Evolutionary conservation across 2,113 vertebrate genomes (phyloP), one percentile per base, ranked within the genome.

Genomic region (Crotalus helleri): DNA sequence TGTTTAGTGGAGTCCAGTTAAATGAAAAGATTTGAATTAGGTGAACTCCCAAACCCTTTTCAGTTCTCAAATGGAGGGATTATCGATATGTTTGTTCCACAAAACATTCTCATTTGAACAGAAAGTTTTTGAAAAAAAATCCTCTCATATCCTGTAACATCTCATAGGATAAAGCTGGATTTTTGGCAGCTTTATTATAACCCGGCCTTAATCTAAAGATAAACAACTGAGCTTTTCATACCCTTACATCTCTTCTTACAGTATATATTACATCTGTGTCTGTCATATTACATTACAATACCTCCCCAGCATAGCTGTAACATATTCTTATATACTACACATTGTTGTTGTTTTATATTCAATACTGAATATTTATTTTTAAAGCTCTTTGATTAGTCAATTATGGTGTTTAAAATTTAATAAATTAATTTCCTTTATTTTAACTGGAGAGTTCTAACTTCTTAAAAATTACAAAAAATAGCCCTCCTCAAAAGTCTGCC

Each of bases 11-110:
- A 53, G 39, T 13, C 51, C 74, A 3, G 61, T 88, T 92, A 51
- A 92, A 55, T 88, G 87, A 92, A 55, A 29, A 61, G n/a, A 74
- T 88, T 92, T 88, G 49, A 33, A 74, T 92, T 74, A 29, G 51
- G 54, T 69, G 21, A 39, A 85, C 46, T 86, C 87, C 64, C 29
- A 87, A 26, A 46, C 87, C 10, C 57, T n/a, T 92, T 87, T 86
- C 23, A 74, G 87, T n/a, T 74, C 87, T 88, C 58, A 88, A 64
- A 92, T 11, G 39, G 58, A 55, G n/a, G 58, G 91, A 88, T 91
- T 86, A 86, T 85, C 10, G 54, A 59, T 51, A 69, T 3, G 15
- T n/a, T 88, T 54, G 86, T 88, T 88, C 88, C 58, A 53, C 11
- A 23, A 88, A 88, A 88, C 91, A 44, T 69, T 54, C 49, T 24